Conservation (phyloP, 2,797 vertebrate genomes). For the Mus caroli region DNA sequence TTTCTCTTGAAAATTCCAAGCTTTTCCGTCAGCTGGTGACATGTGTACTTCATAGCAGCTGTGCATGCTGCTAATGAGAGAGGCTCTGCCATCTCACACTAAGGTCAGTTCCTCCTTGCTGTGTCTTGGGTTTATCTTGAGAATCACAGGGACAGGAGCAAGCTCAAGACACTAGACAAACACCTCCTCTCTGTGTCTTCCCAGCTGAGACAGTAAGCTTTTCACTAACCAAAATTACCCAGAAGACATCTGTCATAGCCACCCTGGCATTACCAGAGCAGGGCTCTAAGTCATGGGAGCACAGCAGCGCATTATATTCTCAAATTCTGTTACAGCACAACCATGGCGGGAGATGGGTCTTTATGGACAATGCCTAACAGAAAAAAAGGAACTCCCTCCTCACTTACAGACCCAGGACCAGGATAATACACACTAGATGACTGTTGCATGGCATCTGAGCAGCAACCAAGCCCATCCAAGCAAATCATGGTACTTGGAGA, state of each 20-base stretch:
- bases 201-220: not conserved
- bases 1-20: not conserved
- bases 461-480: not conserved
- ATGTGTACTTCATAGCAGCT: not conserved
- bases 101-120: not conserved
- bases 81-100: not conserved
- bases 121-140: not conserved
- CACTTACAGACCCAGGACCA: not conserved
- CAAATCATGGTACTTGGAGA: conserved; percentile 20
- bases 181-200: not conserved
- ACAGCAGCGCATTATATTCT: conserved; percentile 35
- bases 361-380: not conserved
- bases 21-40: not conserved
- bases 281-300: conserved; percentile 68
- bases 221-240: conserved; percentile 67
- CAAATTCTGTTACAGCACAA: conserved; percentile 55
- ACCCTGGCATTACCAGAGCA: conserved; percentile 63
- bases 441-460: rapidly evolving
- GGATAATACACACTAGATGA: not conserved
- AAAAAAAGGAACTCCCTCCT: conserved; percentile 12
- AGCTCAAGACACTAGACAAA: not conserved
- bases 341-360: conserved; percentile 43
- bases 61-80: not conserved
- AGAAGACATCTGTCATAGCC: conserved; percentile 34
- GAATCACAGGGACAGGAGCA: not conserved